A percentile compares a stretch with the other conserved stretches of the same genome.
These are phyloP conservation scores for Crocallis elinguaria DNA, from an alignment of 2,888 invertebrate genomes.

Conservation along the genomic window DNA sequence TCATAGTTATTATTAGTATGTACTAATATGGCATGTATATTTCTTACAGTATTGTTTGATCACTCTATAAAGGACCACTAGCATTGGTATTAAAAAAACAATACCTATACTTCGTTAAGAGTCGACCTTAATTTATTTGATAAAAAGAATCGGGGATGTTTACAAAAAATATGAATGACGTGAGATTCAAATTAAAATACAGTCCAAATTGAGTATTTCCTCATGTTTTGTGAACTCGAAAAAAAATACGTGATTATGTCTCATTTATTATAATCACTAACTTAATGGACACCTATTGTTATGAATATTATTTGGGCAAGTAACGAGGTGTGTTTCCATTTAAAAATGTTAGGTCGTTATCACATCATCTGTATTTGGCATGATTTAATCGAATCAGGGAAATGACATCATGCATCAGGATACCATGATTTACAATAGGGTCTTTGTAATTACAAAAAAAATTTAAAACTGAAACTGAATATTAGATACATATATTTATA, in stretches of 20 bases:
- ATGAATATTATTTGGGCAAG: conserved; percentile 26
- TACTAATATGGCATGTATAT: neutral
- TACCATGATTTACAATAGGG: neutral
- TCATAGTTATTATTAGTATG: too few species aligned
- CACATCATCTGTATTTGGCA: conserved; percentile 7
- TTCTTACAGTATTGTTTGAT: too few species aligned
- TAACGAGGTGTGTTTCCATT: conserved; percentile 25
- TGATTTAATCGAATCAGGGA: conserved; percentile 12
- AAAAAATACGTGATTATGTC: conserved; percentile 28
- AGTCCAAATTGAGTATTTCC: conserved; percentile 27
- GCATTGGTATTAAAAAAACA: too few species aligned
- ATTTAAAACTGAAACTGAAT: too few species aligned
- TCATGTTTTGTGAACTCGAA: conserved; percentile 25
- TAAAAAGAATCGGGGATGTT: neutral
- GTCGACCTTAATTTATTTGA: neutral
- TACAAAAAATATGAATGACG: conserved; percentile 31
- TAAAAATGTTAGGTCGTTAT: neutral
- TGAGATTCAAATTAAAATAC: conserved; percentile 25
- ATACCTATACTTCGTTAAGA: neutral
- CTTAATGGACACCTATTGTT: conserved; percentile 28
- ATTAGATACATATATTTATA: too few species aligned
- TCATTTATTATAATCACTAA: conserved; percentile 34
- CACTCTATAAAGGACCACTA: too few species aligned
- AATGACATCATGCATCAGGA: conserved; percentile 9
- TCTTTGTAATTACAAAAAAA: neutral